Evolutionary conservation across 2,797 vertebrate genomes (phyloP).

Genomic region (Manis pentadactyla): DNA sequence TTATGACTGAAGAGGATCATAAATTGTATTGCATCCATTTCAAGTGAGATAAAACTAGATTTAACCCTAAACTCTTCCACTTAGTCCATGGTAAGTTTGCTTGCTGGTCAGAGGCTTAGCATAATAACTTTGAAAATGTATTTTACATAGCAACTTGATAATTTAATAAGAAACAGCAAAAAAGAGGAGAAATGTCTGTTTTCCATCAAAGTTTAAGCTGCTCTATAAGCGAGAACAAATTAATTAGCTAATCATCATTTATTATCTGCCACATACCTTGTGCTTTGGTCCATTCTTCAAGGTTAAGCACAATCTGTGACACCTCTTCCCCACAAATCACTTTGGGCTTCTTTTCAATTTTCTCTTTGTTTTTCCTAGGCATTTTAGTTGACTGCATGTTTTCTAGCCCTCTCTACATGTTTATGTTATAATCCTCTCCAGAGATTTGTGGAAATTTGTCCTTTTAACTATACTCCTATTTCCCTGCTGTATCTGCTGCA

Average conservation of each 20-base stretch:
- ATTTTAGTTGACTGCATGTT: slow-evolving; percentile 17
- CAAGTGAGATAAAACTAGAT: neutral
- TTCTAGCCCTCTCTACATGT: neutral
- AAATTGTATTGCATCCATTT: neutral
- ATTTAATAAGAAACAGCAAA: slow-evolving; percentile 41
- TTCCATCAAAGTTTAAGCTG: slow-evolving; percentile 42
- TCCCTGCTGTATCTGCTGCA: neutral
- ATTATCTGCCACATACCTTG: neutral
- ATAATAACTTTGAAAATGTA: slow-evolving; percentile 27
- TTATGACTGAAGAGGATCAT: neutral
- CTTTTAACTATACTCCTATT: neutral
- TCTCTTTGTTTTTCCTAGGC: neutral
- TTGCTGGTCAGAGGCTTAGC: slow-evolving; percentile 6
- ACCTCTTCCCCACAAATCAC: neutral
- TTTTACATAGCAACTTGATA: slow-evolving; percentile 38
- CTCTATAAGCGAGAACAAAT: slow-evolving; percentile 38
- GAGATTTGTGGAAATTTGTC: neutral
- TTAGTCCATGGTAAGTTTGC: neutral
- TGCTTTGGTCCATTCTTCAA: neutral
- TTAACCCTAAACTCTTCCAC: neutral
- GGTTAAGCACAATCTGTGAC: neutral
- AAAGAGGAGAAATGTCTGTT: slow-evolving; percentile 17
- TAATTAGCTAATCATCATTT: slow-evolving; percentile 49
- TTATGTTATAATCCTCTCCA: slow-evolving; percentile 2
- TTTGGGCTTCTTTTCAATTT: slow-evolving; percentile 10